Evolutionary conservation across 2,888 invertebrate species (phyloP), one percentile per base, ranked within the genome.

Genomic region (Atethmia centrago): DNA sequence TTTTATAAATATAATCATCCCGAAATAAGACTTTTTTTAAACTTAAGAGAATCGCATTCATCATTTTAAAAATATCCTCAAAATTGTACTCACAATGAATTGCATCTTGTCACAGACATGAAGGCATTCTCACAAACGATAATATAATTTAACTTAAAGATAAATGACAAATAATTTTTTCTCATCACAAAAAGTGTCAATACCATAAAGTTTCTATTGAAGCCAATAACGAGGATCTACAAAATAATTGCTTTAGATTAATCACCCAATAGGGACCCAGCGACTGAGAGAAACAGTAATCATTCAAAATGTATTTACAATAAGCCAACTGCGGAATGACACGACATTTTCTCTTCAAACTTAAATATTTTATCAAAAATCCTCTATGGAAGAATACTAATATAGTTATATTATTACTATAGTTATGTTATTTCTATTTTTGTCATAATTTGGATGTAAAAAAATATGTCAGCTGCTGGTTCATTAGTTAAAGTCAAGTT

Each of bases 251-350:
- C 74, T 72, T 72, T 61, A 80, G 59, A 87, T 87, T 87, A 87
- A 87, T 87, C 85, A 86, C 84, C 40, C 87, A 28, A 70, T 69
- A 58, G 85, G 82, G 70, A 75, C 72, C 51, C 68, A 42, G 31
- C 53, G 42, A 59, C 36, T 62, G 36, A 0, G 58, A 53, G 74
- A 59, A 80, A 64, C 45, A 75, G 73, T 71, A 64, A 87, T 87
- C 86, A 80, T 74, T 87, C 87, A 87, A 86, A 79, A 72, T 62
- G 59, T 79, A 77, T 62, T 64, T 56, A 85, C 87, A 87, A 86
- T 83, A 77, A 77, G 51, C 78, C 72, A 80, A 81, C 78, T 79
- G 78, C 68, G 28, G 66, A 51, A 80, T 87, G 87, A 87, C 75
- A 21, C 40, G 78, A 70, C 86, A 40, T 51, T 82, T 86, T 83